phyloP scores from a whole-genome alignment of 2,797 vertebrate species.

The Melanotaenia boesemani region DNA sequence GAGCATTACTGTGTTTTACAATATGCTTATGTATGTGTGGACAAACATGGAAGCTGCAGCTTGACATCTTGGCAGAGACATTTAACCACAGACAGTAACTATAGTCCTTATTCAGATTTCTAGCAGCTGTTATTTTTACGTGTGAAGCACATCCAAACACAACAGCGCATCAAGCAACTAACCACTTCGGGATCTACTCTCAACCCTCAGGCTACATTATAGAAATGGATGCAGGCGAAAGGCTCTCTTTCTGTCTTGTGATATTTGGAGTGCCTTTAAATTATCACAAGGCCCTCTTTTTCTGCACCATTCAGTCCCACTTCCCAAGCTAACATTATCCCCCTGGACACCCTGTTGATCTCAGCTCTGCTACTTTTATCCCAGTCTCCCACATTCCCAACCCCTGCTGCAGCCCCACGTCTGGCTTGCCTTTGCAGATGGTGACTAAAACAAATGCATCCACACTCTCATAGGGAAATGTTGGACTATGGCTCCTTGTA shows the following conservation, averaged over 20 bases:
- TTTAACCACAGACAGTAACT: not conserved
- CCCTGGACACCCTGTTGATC: slow-evolving; percentile 47
- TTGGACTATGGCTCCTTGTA: slow-evolving; percentile 36
- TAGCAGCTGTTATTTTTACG: slow-evolving; percentile 6
- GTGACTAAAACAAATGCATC: slow-evolving; percentile 56
- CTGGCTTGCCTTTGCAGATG: slow-evolving; percentile 62
- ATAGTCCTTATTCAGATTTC: not conserved
- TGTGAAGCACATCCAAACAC: slow-evolving; percentile 4
- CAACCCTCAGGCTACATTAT: slow-evolving; percentile 9
- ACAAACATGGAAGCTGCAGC: not conserved
- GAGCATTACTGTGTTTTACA: not conserved
- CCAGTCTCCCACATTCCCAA: slow-evolving; percentile 19
- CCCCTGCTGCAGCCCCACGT: slow-evolving; percentile 53
- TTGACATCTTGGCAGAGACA: not conserved
- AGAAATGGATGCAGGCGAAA: not conserved
- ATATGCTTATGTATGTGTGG: not conserved
- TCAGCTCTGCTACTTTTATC: slow-evolving; percentile 15
- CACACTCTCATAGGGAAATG: slow-evolving; percentile 34
- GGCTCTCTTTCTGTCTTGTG: slow-evolving; percentile 2
- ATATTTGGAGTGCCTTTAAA: slow-evolving; percentile 12
- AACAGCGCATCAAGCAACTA: not conserved
- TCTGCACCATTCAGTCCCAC: slow-evolving; percentile 11
- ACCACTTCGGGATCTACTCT: not conserved
- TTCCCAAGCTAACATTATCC: slow-evolving; percentile 32
- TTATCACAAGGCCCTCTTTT: slow-evolving; percentile 1